Conservation (phyloP, 2,797 vertebrate species). For the Mus minutoides region DNA sequence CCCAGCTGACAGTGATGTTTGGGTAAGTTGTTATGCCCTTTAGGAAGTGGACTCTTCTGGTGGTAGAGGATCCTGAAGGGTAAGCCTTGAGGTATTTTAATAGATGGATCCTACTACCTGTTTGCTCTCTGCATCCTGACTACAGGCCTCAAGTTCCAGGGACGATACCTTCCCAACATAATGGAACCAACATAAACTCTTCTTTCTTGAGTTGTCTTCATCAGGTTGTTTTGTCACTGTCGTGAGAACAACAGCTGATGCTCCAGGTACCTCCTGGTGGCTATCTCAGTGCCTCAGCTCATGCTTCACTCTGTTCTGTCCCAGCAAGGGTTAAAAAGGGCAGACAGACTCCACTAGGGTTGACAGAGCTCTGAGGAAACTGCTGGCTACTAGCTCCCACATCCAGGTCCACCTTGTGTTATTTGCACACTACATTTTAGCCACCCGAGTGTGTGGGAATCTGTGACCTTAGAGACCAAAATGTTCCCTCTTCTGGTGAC, state of each 20-base stretch:
- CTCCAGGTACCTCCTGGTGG: background rate
- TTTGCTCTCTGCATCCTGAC: background rate
- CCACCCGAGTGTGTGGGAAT: background rate
- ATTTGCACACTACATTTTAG: background rate
- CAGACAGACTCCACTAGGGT: background rate
- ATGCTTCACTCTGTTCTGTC: background rate
- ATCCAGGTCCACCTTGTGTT: background rate
- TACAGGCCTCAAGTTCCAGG: background rate
- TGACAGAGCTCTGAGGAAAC: background rate
- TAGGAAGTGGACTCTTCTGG: background rate
- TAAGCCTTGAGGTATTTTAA: background rate
- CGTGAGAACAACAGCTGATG: background rate
- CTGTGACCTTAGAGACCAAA: too few species aligned
- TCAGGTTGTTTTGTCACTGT: background rate
- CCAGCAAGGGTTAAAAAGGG: background rate
- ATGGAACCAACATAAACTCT: background rate
- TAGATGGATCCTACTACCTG: background rate
- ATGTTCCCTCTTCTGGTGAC: too few species aligned
- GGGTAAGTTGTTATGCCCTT: background rate
- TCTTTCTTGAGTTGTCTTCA: background rate
- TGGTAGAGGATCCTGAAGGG: background rate
- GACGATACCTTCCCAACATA: background rate
- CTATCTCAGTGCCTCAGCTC: accelerated
- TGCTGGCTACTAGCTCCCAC: background rate
- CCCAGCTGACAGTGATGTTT: background rate